Evolutionary conservation across 2,113 vertebrate genomes (phyloP).

Genomic region (Charina bottae): DNA sequence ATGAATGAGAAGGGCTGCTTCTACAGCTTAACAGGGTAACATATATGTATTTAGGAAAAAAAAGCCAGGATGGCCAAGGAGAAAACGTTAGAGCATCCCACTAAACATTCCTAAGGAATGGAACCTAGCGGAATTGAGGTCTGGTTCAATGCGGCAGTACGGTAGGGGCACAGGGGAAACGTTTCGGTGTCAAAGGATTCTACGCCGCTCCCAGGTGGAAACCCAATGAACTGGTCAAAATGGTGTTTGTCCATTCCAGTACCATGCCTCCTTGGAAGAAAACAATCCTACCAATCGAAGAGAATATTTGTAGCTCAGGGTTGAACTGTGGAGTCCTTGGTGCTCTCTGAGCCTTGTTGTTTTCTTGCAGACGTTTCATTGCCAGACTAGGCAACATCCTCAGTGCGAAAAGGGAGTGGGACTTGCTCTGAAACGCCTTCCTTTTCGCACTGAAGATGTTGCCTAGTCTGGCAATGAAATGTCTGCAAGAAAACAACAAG

Average conservation of each 20-base stretch:
- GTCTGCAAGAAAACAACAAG: no score
- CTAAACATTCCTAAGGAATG: neutral
- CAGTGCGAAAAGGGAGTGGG: no score
- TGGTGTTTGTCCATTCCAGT: neutral
- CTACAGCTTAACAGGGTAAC: neutral
- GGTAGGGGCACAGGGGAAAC: neutral
- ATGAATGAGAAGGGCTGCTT: slow-evolving; percentile 14
- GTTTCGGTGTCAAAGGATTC: neutral
- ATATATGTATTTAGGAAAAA: fast-evolving
- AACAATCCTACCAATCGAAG: no score
- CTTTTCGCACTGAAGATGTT: no score
- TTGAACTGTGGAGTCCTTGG: no score
- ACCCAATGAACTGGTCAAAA: neutral
- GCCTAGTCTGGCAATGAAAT: no score
- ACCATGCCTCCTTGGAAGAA: neutral
- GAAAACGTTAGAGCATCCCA: neutral
- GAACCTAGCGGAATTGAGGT: neutral
- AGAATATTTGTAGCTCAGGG: no score
- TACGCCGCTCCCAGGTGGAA: neutral
- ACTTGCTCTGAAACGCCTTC: no score
- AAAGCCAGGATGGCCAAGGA: fast-evolving
- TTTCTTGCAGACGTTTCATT: no score
- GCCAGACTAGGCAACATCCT: no score
- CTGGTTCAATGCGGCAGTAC: neutral
- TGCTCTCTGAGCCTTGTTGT: no score